phyloP scores from a whole-genome alignment of 2,888 invertebrate genomes.

The Hypolimnas misippus region DNA sequence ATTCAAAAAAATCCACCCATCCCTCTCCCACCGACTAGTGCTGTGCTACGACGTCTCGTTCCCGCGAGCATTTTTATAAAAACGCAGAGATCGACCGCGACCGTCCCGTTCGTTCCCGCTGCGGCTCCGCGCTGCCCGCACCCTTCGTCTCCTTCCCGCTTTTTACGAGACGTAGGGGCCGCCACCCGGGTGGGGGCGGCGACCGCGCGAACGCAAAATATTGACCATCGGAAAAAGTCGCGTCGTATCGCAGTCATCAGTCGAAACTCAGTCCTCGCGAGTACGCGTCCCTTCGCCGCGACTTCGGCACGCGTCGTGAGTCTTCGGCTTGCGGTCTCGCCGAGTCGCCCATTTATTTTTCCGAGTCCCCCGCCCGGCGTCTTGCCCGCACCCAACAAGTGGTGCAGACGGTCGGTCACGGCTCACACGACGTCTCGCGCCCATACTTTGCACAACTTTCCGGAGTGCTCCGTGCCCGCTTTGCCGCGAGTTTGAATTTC shows the following conservation, averaged over 20 bases:
- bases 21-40: constrained; percentile 65
- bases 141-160: constrained; percentile 84
- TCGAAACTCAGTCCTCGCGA: constrained; percentile 81
- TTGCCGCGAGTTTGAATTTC: constrained; percentile 67
- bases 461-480: constrained; percentile 70
- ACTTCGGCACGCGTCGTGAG: constrained; percentile 79
- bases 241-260: constrained; percentile 85
- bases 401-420: constrained; percentile 58
- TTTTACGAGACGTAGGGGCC: constrained; percentile 84
- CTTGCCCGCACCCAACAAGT: constrained; percentile 81
- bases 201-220: constrained; percentile 84
- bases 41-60: constrained; percentile 66
- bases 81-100: constrained; percentile 81
- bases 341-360: constrained; percentile 74
- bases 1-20: constrained; percentile 82
- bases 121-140: constrained; percentile 71
- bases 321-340: constrained; percentile 80
- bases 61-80: constrained; percentile 81
- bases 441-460: constrained; percentile 77
- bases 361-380: constrained; percentile 77
- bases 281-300: constrained; percentile 75
- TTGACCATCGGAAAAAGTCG: constrained; percentile 85
- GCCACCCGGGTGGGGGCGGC: constrained; percentile 79
- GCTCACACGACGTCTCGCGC: constrained; percentile 69
- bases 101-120: constrained; percentile 81